A percentile compares a stretch with the other conserved stretches of the same genome.
Evolutionary conservation across 1,140 invertebrate species (phyloP).

Genomic region (Meloidogyne exigua): DNA sequence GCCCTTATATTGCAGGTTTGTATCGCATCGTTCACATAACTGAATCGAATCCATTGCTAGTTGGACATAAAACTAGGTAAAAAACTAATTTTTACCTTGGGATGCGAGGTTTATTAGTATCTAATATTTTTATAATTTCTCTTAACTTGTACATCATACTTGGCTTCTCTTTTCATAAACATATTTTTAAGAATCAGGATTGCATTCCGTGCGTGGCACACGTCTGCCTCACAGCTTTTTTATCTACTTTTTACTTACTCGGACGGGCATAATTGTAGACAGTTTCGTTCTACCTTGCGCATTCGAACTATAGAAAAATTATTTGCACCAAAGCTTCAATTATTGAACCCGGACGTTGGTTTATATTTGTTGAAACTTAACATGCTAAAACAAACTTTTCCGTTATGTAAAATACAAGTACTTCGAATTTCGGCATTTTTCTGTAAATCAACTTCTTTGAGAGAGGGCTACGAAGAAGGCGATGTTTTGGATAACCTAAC

Average conservation of each 20-base stretch:
- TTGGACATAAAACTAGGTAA: neutral
- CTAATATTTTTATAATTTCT: neutral
- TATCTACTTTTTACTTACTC: neutral
- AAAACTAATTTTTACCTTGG: no score
- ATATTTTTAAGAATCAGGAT: neutral
- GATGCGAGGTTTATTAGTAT: no score
- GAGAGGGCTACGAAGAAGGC: neutral
- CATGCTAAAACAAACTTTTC: neutral
- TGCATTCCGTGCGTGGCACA: neutral
- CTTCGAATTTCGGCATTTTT: neutral
- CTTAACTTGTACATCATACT: neutral
- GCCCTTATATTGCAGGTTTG: no score
- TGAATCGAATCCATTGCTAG: neutral
- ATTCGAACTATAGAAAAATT: neutral
- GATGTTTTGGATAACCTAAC: neutral
- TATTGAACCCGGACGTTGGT: neutral
- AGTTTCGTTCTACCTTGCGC: neutral
- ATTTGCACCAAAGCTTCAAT: neutral
- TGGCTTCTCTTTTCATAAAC: neutral
- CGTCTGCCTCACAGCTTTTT: neutral
- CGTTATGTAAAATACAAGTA: neutral
- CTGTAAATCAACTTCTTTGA: neutral
- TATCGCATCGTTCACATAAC: neutral
- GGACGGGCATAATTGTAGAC: neutral
- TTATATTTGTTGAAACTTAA: neutral